Evolutionary conservation across 2,113 vertebrate genomes (phyloP).

Genomic region (Oreochromis tanganicae): DNA sequence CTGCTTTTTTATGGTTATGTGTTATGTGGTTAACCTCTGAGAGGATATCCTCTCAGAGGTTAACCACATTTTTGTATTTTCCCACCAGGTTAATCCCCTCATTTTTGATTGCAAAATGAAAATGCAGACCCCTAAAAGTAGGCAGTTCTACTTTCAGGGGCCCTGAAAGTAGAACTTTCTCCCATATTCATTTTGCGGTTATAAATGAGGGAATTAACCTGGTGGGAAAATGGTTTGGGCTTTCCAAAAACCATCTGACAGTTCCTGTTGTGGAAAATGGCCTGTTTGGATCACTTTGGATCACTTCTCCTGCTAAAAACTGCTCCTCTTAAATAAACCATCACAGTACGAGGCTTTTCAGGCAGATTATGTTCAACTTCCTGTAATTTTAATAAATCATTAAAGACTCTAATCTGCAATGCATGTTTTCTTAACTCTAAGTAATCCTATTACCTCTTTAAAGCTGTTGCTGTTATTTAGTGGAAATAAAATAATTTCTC

Average conservation of each 20-base stretch:
- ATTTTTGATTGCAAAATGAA: background rate
- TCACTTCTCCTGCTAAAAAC: background rate
- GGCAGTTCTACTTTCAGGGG: no score
- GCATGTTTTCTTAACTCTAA: background rate
- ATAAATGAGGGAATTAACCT: background rate
- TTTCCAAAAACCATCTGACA: background rate
- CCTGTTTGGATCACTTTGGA: background rate
- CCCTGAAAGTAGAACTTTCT: background rate
- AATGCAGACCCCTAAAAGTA: background rate
- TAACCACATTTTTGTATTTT: background rate
- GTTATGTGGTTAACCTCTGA: no score
- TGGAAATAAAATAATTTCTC: background rate
- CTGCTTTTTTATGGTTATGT: background rate
- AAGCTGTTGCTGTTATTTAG: background rate
- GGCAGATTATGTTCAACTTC: background rate
- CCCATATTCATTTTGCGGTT: background rate
- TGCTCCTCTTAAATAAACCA: background rate
- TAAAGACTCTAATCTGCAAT: background rate
- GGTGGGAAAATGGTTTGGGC: background rate
- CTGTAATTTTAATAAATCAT: background rate
- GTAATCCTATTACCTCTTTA: fast-evolving
- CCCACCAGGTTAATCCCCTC: background rate
- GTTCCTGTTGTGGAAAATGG: background rate
- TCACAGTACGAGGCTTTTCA: background rate
- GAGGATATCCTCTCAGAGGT: background rate